Conservation (phyloP, 2,888 invertebrate genomes). For the Cenopis cana region DNA sequence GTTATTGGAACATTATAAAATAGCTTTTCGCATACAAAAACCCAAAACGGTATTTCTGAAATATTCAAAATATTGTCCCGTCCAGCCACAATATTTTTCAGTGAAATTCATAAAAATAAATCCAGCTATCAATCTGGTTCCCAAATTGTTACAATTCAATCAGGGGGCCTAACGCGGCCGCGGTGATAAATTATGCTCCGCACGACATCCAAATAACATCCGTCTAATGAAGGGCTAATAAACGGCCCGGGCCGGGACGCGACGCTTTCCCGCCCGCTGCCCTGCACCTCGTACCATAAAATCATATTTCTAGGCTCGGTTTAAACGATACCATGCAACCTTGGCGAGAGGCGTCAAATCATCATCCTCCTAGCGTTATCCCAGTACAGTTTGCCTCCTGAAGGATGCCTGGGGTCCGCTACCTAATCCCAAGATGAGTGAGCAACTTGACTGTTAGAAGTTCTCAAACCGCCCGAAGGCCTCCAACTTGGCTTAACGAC, state of each 20-base stretch:
- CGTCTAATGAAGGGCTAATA: constrained; percentile 45
- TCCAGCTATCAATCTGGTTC: constrained; percentile 29
- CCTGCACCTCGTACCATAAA: not conserved
- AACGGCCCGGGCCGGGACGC: constrained; percentile 37
- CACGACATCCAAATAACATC: constrained; percentile 46
- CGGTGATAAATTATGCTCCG: constrained; percentile 41
- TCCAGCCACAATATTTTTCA: not conserved
- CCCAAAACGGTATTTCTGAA: too few relatives aligned
- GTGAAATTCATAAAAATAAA: constrained; percentile 13
- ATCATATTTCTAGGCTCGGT: not conserved
- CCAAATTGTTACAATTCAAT: constrained; percentile 43
- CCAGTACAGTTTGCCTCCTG: too few relatives aligned
- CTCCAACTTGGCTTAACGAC: too few relatives aligned
- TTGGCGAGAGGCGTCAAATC: too few relatives aligned
- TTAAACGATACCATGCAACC: too few relatives aligned
- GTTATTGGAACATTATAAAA: too few relatives aligned
- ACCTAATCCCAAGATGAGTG: too few relatives aligned
- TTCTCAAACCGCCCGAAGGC: too few relatives aligned
- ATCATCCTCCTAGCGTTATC: too few relatives aligned
- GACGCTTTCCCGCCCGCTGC: constrained; percentile 24
- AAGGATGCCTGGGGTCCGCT: too few relatives aligned
- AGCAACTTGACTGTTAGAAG: too few relatives aligned
- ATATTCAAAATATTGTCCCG: not conserved
- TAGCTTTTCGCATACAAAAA: too few relatives aligned
- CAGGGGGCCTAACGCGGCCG: constrained; percentile 22